Conservation (phyloP, 2,797 vertebrate species). For the Anguilla pacifica region DNA sequence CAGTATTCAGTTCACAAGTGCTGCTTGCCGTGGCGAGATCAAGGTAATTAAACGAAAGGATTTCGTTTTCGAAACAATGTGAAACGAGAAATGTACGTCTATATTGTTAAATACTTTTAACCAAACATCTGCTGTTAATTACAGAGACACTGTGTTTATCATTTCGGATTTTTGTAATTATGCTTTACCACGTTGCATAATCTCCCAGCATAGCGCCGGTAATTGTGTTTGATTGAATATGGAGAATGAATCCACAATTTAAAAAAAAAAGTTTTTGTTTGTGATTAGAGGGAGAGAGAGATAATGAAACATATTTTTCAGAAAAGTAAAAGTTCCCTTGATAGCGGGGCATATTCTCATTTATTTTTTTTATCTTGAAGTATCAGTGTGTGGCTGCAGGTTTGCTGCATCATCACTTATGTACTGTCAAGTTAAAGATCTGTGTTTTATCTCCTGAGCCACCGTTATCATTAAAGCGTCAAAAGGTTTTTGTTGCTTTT, state of each 20-base stretch:
- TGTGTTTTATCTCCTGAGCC: neutral
- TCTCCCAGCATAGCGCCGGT: neutral
- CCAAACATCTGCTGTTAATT: neutral
- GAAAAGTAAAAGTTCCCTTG: neutral
- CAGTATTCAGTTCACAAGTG: slow-evolving; percentile 77
- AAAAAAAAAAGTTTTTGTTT: neutral
- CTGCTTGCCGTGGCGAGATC: slow-evolving; percentile 77
- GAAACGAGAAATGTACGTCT: neutral
- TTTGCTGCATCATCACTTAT: neutral
- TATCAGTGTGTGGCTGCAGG: neutral
- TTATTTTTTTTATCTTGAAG: neutral
- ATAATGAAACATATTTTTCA: neutral
- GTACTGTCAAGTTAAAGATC: neutral
- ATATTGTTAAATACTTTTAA: neutral
- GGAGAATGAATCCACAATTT: neutral
- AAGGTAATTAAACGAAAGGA: slow-evolving; percentile 69
- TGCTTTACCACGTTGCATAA: neutral
- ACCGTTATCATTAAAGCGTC: neutral
- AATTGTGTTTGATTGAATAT: neutral
- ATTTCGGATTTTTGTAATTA: neutral
- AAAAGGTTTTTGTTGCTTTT: neutral
- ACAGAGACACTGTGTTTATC: neutral
- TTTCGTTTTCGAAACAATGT: neutral
- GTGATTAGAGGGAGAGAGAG: neutral
- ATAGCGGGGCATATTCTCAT: neutral